phyloP scores from a whole-genome alignment of 1,140 invertebrate genomes.

The Octopus sinensis region DNA sequence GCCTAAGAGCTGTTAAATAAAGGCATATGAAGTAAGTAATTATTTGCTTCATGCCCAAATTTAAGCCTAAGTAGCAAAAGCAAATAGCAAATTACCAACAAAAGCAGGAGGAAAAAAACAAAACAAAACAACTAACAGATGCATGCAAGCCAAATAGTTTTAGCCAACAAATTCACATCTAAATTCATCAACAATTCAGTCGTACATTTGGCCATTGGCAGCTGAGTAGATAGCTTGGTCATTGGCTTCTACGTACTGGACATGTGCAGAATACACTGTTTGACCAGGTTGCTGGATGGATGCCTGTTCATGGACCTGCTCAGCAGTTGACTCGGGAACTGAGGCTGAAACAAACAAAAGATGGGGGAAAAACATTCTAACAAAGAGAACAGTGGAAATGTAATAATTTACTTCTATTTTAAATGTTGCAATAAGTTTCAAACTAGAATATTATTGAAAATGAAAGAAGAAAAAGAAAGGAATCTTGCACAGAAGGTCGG shows the following conservation, averaged over 20 bases:
- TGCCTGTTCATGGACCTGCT: slow-evolving; percentile 22
- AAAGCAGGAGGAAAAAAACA: background rate
- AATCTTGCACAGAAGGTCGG: too few relatives aligned
- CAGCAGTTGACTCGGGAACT: slow-evolving; percentile 29
- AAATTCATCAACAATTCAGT: slow-evolving; percentile 25
- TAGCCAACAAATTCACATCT: slow-evolving; percentile 29
- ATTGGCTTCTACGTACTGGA: slow-evolving; percentile 69
- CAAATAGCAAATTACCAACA: too few relatives aligned
- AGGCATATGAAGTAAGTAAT: background rate
- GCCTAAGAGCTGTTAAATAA: background rate
- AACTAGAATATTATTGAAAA: background rate
- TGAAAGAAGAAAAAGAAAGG: too few relatives aligned
- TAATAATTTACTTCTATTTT: slow-evolving; percentile 4
- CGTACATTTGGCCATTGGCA: slow-evolving; percentile 68
- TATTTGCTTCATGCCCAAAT: too few relatives aligned
- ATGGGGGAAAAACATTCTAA: background rate
- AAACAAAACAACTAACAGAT: background rate
- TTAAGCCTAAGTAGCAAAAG: too few relatives aligned
- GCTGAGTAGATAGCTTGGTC: slow-evolving; percentile 70
- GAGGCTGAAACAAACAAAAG: slow-evolving; percentile 31
- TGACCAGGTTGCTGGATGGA: slow-evolving; percentile 29
- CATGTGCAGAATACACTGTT: slow-evolving; percentile 64
- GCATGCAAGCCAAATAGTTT: background rate
- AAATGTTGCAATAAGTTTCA: slow-evolving; percentile 12
- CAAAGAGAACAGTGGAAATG: background rate